phyloP scores from a whole-genome alignment of 1,140 invertebrate species.

The Lethocerus indicus region DNA sequence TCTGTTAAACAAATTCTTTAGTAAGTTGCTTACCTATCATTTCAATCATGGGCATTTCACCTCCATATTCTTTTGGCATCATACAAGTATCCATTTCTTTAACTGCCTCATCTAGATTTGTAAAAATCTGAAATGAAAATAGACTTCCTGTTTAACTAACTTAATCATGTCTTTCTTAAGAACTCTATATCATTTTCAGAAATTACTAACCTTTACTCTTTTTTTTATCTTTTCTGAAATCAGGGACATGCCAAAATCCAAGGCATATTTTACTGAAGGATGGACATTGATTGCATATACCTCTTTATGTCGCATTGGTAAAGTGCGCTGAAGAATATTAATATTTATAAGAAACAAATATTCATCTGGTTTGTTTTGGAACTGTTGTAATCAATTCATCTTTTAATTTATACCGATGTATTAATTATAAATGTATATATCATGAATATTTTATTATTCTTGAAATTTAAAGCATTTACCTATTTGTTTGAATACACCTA shows the following conservation, averaged over 20 bases:
- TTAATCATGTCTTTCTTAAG: background rate
- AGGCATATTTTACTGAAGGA: conserved; percentile 53
- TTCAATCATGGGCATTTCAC: conserved; percentile 57
- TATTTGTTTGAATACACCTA: conserved; percentile 25
- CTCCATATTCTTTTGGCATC: conserved; percentile 65
- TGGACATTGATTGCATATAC: conserved; percentile 62
- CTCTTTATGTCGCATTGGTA: conserved; percentile 71
- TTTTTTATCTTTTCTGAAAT: conserved; percentile 67
- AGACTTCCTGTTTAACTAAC: background rate
- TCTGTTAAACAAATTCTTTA: background rate
- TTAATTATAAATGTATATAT: background rate
- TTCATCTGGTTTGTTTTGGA: background rate
- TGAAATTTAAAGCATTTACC: no score
- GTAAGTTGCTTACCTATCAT: conserved; percentile 50
- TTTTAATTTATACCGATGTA: background rate
- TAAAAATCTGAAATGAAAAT: conserved; percentile 32
- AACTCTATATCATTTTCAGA: background rate
- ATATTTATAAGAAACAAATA: background rate
- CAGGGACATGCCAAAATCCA: conserved; percentile 62
- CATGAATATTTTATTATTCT: no score
- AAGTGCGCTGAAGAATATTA: conserved; percentile 41
- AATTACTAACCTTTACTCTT: conserved; percentile 34
- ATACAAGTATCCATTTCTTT: conserved; percentile 39
- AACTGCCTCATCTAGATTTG: conserved; percentile 36
- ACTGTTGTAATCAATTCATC: background rate